A percentile compares a stretch with the other conserved stretches of the same genome.
Conservation (phyloP, 2,888 invertebrate species). For the Tetranychus truncatus region DNA sequence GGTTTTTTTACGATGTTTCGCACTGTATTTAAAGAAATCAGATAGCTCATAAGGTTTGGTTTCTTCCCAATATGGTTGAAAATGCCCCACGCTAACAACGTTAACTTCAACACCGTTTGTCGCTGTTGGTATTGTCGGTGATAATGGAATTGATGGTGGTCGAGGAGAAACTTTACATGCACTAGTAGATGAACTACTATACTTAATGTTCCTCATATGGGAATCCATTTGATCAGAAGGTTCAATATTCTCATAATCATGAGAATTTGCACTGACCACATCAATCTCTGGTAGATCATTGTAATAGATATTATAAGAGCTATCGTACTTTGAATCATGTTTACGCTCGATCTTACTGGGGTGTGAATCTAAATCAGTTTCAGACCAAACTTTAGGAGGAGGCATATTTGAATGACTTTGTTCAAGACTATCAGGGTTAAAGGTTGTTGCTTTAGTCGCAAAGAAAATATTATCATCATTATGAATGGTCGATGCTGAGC, state of each 20-base stretch:
- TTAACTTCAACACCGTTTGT: constrained; percentile 25
- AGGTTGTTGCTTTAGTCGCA: not conserved
- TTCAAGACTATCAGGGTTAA: not conserved
- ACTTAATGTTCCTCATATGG: not conserved
- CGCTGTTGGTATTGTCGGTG: constrained; percentile 14
- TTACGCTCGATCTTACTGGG: not conserved
- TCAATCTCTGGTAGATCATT: not conserved
- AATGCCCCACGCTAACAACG: constrained; percentile 66
- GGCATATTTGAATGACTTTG: not conserved
- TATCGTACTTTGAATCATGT: not conserved
- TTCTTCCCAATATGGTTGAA: constrained; percentile 68
- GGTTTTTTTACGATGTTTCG: constrained; percentile 50
- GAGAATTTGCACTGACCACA: not conserved
- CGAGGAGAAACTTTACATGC: constrained; percentile 1
- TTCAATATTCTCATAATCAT: not conserved
- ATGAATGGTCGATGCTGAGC: not conserved
- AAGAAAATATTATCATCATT: not conserved
- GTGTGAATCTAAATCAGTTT: constrained; percentile 1
- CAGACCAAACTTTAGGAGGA: constrained; percentile 1
- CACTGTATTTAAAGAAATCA: constrained; percentile 92
- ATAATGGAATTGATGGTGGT: constrained; percentile 16
- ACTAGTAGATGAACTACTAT: not conserved
- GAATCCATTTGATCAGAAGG: too few relatives aligned
- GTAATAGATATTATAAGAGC: not conserved
- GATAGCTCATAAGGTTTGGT: constrained; percentile 95